phyloP scores from a whole-genome alignment of 2,888 invertebrate species.

The Stenoptilia bipunctidactyla region DNA sequence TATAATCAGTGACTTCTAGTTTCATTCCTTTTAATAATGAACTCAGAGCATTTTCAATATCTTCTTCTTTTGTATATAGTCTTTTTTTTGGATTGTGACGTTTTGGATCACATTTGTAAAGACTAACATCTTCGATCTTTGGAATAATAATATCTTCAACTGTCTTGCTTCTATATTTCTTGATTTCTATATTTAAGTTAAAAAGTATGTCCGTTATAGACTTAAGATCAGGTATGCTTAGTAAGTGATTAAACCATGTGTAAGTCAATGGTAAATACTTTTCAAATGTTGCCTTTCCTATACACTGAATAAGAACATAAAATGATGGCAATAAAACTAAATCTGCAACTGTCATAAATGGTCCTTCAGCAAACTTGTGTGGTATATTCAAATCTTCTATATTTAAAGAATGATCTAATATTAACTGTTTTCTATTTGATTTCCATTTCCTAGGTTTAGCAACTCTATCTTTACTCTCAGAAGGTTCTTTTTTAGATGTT shows the following conservation, averaged over 20 bases:
- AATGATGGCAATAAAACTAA: slow-evolving; percentile 82
- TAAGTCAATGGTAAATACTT: slow-evolving; percentile 71
- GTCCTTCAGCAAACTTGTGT: slow-evolving; percentile 88
- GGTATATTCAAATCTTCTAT: slow-evolving; percentile 64
- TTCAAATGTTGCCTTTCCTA: slow-evolving; percentile 34
- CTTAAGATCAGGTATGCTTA: slow-evolving; percentile 25
- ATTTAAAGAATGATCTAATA: slow-evolving; percentile 52
- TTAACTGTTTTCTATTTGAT: slow-evolving; percentile 44
- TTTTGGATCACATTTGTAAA: slow-evolving; percentile 84
- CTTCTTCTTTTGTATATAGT: slow-evolving; percentile 81
- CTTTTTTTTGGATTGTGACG: slow-evolving; percentile 81
- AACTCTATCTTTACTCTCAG: slow-evolving; percentile 17
- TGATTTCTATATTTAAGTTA: slow-evolving; percentile 11
- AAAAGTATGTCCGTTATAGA: neutral
- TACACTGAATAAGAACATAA: slow-evolving; percentile 67
- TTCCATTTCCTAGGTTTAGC: slow-evolving; percentile 61
- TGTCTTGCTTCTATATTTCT: slow-evolving; percentile 11
- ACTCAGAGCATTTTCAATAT: slow-evolving; percentile 75
- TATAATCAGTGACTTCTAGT: slow-evolving; percentile 37
- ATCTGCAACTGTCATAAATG: slow-evolving; percentile 86
- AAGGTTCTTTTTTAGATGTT: slow-evolving; percentile 21
- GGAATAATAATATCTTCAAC: slow-evolving; percentile 44
- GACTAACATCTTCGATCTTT: slow-evolving; percentile 70
- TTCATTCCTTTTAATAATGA: slow-evolving; percentile 50
- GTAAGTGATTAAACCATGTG: slow-evolving; percentile 72